These are phyloP conservation scores for Balearica regulorum DNA, from an alignment of 2,797 vertebrate species.

Conservation along the genomic window DNA sequence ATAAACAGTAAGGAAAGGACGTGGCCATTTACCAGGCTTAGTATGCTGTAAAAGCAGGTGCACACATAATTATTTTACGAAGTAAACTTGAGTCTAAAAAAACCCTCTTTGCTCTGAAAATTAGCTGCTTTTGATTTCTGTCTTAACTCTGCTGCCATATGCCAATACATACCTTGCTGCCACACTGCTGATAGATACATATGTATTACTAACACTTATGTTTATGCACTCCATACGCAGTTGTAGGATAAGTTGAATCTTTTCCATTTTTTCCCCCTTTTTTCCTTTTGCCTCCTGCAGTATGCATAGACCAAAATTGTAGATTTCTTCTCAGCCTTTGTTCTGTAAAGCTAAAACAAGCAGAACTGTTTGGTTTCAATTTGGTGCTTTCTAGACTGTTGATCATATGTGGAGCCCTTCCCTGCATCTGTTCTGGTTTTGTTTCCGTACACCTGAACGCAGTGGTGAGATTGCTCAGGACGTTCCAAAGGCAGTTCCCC, in stretches of 20 bases:
- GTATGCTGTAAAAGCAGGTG: not conserved
- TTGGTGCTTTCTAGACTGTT: not conserved
- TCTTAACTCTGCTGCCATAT: not conserved
- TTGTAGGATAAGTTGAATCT: not conserved
- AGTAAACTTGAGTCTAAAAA: not conserved
- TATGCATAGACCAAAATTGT: not conserved
- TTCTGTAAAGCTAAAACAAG: not conserved
- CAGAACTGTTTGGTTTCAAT: not conserved
- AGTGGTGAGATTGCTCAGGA: not conserved
- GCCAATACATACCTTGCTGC: not conserved
- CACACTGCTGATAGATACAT: not conserved
- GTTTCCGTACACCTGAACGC: not conserved
- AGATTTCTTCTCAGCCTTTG: not conserved
- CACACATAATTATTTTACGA: not conserved
- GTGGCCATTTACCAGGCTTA: not conserved
- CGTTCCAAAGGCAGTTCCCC: not conserved
- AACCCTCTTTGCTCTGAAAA: not conserved
- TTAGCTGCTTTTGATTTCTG: not conserved
- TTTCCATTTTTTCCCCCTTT: not conserved
- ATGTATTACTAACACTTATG: not conserved
- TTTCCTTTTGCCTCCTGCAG: not conserved
- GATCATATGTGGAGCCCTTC: not conserved
- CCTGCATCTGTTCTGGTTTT: not conserved
- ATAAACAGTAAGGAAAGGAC: not conserved
- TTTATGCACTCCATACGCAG: not conserved